Evolutionary conservation across 2,113 vertebrate genomes (phyloP).

Genomic region (Epinephelus cyanopodus): DNA sequence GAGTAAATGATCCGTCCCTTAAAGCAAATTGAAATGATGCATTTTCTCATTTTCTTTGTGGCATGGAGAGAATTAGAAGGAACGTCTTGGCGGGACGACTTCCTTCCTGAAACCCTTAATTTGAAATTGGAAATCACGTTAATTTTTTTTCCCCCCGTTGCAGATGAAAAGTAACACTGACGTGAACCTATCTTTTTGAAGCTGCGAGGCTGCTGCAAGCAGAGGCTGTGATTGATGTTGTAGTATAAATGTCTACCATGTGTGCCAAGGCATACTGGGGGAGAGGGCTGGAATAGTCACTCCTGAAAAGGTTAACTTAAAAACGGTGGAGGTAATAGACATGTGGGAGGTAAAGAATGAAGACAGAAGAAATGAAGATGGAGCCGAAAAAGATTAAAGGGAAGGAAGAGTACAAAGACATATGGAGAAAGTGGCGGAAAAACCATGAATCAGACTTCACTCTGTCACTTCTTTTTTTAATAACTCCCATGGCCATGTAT

Average conservation of each 20-base stretch:
- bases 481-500: constrained; percentile 31
- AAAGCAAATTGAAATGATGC: constrained; percentile 53
- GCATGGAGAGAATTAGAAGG: constrained; percentile 31
- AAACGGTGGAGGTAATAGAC: constrained; percentile 29
- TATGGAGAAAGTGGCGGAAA: neutral
- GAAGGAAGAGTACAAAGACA: neutral
- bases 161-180: constrained; percentile 56
- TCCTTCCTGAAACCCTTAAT: constrained; percentile 47
- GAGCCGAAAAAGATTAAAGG: neutral
- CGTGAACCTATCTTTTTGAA: constrained; percentile 31
- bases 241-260: constrained; percentile 1
- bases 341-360: constrained; percentile 13
- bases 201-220: constrained; percentile 3
- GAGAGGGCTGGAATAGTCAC: constrained; percentile 24
- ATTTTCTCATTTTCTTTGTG: constrained; percentile 50
- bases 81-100: constrained; percentile 29
- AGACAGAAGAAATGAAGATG: neutral
- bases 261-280: constrained; percentile 12
- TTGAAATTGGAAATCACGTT: constrained; percentile 48
- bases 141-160: constrained; percentile 20
- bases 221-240: constrained; percentile 47
- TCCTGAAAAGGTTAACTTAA: constrained; percentile 40
- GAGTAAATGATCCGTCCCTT: constrained; percentile 53
- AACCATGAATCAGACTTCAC: neutral
- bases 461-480: constrained; percentile 27